Conservation (phyloP, 2,113 vertebrate genomes). For the Oreotrochilus melanogaster region DNA sequence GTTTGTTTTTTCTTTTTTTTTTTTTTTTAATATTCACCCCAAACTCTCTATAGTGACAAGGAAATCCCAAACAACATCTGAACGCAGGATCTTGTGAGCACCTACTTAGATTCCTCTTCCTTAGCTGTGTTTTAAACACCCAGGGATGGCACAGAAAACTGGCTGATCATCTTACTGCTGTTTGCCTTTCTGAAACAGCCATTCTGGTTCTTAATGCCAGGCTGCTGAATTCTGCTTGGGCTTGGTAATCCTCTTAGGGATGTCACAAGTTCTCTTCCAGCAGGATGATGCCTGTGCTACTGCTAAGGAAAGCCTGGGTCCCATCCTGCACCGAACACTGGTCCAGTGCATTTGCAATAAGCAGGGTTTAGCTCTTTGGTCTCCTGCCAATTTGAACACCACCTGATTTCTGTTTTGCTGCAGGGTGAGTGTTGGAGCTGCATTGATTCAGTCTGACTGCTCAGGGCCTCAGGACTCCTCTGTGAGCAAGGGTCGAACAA, state of each 20-base stretch:
- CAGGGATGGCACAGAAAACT: not conserved
- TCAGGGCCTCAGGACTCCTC: not conserved
- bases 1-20: not conserved
- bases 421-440: not conserved
- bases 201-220: not conserved
- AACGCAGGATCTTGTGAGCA: not conserved
- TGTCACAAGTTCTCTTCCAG: not conserved
- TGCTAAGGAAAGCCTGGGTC: not conserved
- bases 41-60: not conserved
- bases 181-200: not conserved
- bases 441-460: not conserved
- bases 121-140: not conserved
- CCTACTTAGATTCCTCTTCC: not conserved
- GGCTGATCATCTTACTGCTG: not conserved
- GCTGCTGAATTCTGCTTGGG: not conserved
- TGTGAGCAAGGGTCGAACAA: not conserved
- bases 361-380: not conserved
- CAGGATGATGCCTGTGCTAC: not conserved
- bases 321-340: not conserved
- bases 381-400: not conserved
- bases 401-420: not conserved
- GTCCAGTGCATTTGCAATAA: not conserved
- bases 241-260: not conserved
- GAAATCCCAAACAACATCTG: not conserved
- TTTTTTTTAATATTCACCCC: not conserved